Evolutionary conservation across 37 sponge, comb jelly and placozoan species (phyloP), one percentile per base, ranked within the genome.

Genomic region (Cliona cf. orientalis): DNA sequence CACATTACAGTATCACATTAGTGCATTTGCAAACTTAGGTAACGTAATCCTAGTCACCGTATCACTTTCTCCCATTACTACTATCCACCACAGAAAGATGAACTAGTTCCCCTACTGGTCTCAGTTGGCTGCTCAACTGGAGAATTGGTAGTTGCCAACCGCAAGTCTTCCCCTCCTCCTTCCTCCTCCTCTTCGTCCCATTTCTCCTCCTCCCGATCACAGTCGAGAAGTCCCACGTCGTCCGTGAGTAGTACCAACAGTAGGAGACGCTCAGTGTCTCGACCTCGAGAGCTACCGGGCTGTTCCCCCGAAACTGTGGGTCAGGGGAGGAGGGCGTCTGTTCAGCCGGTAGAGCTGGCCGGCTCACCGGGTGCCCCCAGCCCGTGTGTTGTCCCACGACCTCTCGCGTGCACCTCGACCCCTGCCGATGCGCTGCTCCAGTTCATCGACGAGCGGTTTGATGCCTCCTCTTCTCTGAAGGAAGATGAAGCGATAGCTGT

Each of bases 401-500:
- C 11, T 49, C 55, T 17, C 55, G 17, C 17, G 55, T 17, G n/a
- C n/a, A n/a, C n/a, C n/a, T 41, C 29, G 11, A 14, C 22, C 57
- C 62, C 71, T 29, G 44, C 73, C 31, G 83, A 82, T n/a, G 45
- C 63, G 69, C 17, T 84, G 42, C 43, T 76, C 32, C 29, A 49
- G 28, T 12, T 58, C 55, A 84, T 84, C 17, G 44, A 76, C 28
- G 28, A 32, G 22, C 66, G 76, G 29, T n/a, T 84, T 21, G 69
- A 76, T 41, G 58, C 25, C 0, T 45, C 74, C 3, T 46, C 33
- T 37, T 28, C 33, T 3, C 6, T 82, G 22, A 44, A 34, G 19
- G n/a, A 37, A 7, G 83, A 73, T 38, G 83, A 82, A 55, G 83
- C 83, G 0, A 32, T 65, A 34, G 83, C 66, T 11, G 31, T 74